A percentile compares a stretch with the other conserved stretches of the same genome.
phyloP scores from a whole-genome alignment of 2,113 vertebrate genomes.

The Cynoglossus semilaevis region DNA sequence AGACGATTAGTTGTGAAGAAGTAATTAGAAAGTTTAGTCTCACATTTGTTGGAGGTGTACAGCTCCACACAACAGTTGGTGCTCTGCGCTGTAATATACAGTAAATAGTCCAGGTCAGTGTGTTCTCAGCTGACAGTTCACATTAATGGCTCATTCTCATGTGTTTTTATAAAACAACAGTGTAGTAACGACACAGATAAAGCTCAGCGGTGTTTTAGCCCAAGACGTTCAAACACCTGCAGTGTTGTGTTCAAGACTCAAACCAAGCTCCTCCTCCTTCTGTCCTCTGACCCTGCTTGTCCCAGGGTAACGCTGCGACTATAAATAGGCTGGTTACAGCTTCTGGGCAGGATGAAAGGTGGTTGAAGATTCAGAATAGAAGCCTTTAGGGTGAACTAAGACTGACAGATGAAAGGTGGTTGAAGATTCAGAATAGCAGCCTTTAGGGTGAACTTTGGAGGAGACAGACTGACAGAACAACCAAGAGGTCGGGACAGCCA shows the following conservation, averaged over 20 bases:
- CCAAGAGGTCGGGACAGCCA: constrained; percentile 52
- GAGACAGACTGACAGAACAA: constrained; percentile 55
- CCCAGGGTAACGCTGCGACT: constrained; percentile 52
- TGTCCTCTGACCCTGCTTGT: constrained; percentile 42
- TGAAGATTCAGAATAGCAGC: constrained; percentile 40
- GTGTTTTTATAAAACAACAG: too few species aligned
- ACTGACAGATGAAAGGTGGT: constrained; percentile 34
- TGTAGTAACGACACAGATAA: too few species aligned
- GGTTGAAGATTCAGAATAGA: constrained; percentile 37
- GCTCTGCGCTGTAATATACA: too few species aligned
- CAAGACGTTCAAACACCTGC: constrained; percentile 22
- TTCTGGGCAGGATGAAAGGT: constrained; percentile 56
- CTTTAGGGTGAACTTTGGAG: constrained; percentile 44
- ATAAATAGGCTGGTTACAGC: constrained; percentile 67
- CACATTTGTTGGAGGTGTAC: too few species aligned
- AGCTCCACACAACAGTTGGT: too few species aligned
- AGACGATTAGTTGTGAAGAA: too few species aligned
- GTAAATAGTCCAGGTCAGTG: too few species aligned
- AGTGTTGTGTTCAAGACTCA: constrained; percentile 42
- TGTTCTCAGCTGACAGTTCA: too few species aligned
- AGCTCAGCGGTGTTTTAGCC: too few species aligned
- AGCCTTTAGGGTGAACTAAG: constrained; percentile 45
- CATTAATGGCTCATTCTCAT: background rate
- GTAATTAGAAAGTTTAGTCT: too few species aligned
- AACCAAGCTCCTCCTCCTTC: constrained; percentile 32